Base-by-base conservation (phyloP, 2,113 vertebrate species). In the Clarias batrachus region DNA sequence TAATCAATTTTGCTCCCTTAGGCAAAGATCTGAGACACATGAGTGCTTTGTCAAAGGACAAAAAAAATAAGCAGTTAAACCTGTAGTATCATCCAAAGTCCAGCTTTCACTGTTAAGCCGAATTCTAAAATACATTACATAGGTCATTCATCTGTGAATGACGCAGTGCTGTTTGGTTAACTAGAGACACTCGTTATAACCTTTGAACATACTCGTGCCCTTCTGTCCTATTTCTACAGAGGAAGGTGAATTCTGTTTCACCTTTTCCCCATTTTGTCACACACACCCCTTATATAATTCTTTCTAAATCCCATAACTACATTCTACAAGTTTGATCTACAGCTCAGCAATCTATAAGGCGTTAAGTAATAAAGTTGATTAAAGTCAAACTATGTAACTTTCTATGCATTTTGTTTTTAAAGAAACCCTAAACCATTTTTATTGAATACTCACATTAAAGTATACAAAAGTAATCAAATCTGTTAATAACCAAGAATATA, bases 211-310 rank as follows among this genome's bases (percentile, higher is more conserved):
- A 33, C 1, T 1, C 14, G 30, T 30, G n/a, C 19, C 12, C 17
- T 73, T n/a, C 68, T 73, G 68, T n/a, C 68, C 30, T 37, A 5
- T 41, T 57, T 71, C 33, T 19, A 65, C 30, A 62, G 59, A 25
- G 16, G 12, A 71, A 17, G 10, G 9, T 23, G 3, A 73, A 60
- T 56, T 73, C 7, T 23, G 41, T 16, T 19, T 84, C 23, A 73
- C 82, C 68, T 41, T 71, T 73, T 1, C 5, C 33, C 68, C n/a
- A 84, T 41, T 41, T 84, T 73, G 21, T 37, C 54, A 84, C 70
- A 73, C 25, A 79, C 62, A 14, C 11, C 33, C 52, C 60, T 73
- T 48, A 74, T 6, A 71, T 16, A 57, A 57, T 70, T 25, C 0
- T 6, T 3, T 33, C 65, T 2, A 83, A 63, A 82, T 68, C 63